These are phyloP conservation scores for Metallyticus violacea DNA, from an alignment of 2,888 invertebrate species.

Conservation along the genomic window DNA sequence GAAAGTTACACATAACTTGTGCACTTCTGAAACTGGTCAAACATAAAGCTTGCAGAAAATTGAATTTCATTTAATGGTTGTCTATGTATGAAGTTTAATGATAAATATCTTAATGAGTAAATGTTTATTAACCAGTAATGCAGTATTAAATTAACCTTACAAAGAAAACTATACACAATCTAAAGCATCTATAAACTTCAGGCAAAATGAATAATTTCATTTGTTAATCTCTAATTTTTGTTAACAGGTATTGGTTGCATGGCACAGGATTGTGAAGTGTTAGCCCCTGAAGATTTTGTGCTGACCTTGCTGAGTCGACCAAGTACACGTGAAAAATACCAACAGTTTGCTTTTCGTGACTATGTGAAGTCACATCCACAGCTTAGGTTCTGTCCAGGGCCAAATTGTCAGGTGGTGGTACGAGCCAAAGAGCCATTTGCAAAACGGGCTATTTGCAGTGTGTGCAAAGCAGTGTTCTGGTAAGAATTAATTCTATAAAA, in stretches of 20 bases:
- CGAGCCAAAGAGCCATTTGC: conserved; percentile 78
- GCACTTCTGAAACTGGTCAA: too few relatives aligned
- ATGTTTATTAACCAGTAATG: too few relatives aligned
- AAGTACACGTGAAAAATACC: conserved; percentile 79
- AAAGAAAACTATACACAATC: too few relatives aligned
- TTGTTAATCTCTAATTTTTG: too few relatives aligned
- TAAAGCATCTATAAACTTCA: too few relatives aligned
- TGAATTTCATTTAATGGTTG: too few relatives aligned
- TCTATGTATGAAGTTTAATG: too few relatives aligned
- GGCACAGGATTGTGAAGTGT: conserved; percentile 89
- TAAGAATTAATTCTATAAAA: conserved; percentile 10
- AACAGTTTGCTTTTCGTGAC: conserved; percentile 93
- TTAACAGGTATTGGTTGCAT: conserved; percentile 89
- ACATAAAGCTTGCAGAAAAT: too few relatives aligned
- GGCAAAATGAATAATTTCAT: too few relatives aligned
- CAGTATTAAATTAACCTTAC: too few relatives aligned
- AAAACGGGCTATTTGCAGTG: conserved; percentile 83
- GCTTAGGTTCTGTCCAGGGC: conserved; percentile 91
- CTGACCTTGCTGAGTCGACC: conserved; percentile 80
- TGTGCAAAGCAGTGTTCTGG: conserved; percentile 89
- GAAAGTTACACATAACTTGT: too few relatives aligned
- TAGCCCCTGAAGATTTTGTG: conserved; percentile 96
- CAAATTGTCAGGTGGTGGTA: conserved; percentile 89
- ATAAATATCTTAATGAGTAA: too few relatives aligned
- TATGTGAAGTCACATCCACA: conserved; percentile 92